Conservation (phyloP, 2,888 invertebrate genomes). For the Drosophila vallismaia region DNA sequence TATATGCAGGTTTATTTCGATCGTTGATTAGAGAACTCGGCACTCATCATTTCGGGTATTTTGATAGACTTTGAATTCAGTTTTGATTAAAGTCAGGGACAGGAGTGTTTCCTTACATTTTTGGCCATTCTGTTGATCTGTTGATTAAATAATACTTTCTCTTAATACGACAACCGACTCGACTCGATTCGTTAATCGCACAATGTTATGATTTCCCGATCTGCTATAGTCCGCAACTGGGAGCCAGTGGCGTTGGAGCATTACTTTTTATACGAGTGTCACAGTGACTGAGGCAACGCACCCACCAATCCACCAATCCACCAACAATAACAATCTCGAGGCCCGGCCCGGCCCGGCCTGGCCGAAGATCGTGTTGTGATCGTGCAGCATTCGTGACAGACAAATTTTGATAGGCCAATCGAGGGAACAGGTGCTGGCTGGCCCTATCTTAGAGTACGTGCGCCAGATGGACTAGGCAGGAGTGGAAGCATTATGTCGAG, state of each 20-base stretch:
- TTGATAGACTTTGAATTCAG: constrained; percentile 28
- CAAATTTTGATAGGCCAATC: constrained; percentile 22
- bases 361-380: constrained; percentile 30
- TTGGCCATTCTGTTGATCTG: constrained; percentile 53
- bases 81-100: constrained; percentile 10
- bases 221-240: constrained; percentile 57
- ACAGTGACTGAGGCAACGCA: constrained; percentile 34
- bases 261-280: constrained; percentile 63
- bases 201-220: constrained; percentile 1
- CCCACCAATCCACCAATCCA: constrained; percentile 5
- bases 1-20: constrained; percentile 7
- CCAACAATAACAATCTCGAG: constrained; percentile 25
- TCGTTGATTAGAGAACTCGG: constrained; percentile 11
- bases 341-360: not conserved
- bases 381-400: constrained; percentile 44
- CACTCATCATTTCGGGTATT: constrained; percentile 7
- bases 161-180: not conserved
- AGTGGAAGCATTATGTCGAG: constrained; percentile 8
- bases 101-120: constrained; percentile 50
- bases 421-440: constrained; percentile 9
- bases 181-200: not conserved
- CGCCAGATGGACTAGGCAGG: constrained; percentile 8
- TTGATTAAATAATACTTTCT: constrained; percentile 28
- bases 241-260: constrained; percentile 42
- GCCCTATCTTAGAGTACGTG: constrained; percentile 18